Conservation (phyloP, 2,888 invertebrate genomes). For the Pardosa pseudoannulata region DNA sequence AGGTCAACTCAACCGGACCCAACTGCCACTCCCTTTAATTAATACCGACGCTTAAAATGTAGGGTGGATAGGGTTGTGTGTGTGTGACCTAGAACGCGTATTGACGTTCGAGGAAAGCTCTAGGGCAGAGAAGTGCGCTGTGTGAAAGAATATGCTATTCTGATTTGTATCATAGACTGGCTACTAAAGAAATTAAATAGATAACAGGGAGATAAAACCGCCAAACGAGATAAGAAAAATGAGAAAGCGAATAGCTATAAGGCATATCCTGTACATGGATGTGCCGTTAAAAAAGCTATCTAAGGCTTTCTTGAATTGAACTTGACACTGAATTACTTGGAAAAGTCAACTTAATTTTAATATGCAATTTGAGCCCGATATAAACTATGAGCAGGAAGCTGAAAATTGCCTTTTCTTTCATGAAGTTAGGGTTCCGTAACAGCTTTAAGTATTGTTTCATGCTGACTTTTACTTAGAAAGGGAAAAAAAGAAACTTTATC, state of each 20-base stretch:
- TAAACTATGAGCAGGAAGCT: no score
- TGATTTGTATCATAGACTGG: conserved; percentile 49
- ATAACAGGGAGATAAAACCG: conserved; percentile 36
- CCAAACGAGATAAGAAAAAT: conserved; percentile 34
- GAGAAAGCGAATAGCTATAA: conserved; percentile 16
- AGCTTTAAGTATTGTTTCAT: no score
- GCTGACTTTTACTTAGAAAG: no score
- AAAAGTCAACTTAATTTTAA: no score
- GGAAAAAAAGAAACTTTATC: no score
- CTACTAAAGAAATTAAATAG: conserved; percentile 55
- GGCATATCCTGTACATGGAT: no score
- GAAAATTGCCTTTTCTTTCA: no score
- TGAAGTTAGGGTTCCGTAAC: no score
- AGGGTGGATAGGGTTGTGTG: conserved; percentile 66
- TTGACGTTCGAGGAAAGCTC: conserved; percentile 56
- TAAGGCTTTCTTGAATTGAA: no score
- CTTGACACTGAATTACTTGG: no score
- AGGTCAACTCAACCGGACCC: conserved; percentile 70
- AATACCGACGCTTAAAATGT: conserved; percentile 50
- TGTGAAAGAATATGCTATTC: conserved; percentile 26
- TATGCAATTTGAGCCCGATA: no score
- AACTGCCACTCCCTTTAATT: conserved; percentile 71
- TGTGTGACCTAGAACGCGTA: conserved; percentile 68
- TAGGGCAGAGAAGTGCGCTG: conserved; percentile 47
- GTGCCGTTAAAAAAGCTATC: no score